A percentile compares a stretch with the other conserved stretches of the same genome.
phyloP scores from a whole-genome alignment of 2,113 vertebrate species.

The Apodemus sylvaticus region DNA sequence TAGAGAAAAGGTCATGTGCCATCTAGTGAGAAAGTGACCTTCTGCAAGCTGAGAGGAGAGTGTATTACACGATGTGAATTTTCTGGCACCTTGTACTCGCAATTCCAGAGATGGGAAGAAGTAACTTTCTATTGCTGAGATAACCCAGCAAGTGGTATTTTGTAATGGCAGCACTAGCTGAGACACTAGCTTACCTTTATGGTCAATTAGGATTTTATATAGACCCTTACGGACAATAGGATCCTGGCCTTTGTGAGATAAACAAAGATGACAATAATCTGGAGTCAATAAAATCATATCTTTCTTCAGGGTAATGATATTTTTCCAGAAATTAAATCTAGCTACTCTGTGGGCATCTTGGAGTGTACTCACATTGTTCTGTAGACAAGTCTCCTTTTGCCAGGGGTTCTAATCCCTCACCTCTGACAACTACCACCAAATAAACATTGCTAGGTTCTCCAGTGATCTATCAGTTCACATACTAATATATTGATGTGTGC shows the following conservation, averaged over 20 bases:
- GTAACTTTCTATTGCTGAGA: background rate
- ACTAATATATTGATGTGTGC: background rate
- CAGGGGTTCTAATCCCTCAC: background rate
- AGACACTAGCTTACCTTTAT: background rate
- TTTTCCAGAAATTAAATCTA: background rate
- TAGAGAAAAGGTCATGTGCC: background rate
- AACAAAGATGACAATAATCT: background rate
- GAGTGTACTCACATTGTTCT: background rate
- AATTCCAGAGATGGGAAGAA: background rate
- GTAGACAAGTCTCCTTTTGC: background rate
- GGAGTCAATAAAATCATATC: background rate
- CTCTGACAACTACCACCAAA: background rate
- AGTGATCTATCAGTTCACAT: background rate
- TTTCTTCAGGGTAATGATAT: background rate
- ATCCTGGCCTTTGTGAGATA: conserved; percentile 3
- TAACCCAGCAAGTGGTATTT: background rate
- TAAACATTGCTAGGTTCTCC: background rate
- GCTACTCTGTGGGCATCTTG: background rate
- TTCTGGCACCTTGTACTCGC: background rate
- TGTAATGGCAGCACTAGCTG: background rate
- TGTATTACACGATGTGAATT: background rate
- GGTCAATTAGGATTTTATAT: background rate
- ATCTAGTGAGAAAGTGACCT: background rate
- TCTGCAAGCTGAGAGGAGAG: background rate
- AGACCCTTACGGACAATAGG: background rate